Percentiles rank a stretch among this genome's conserved stretches.
These are phyloP conservation scores for Sylvia borin DNA, from an alignment of 2,797 vertebrate species.

Conservation along the genomic window DNA sequence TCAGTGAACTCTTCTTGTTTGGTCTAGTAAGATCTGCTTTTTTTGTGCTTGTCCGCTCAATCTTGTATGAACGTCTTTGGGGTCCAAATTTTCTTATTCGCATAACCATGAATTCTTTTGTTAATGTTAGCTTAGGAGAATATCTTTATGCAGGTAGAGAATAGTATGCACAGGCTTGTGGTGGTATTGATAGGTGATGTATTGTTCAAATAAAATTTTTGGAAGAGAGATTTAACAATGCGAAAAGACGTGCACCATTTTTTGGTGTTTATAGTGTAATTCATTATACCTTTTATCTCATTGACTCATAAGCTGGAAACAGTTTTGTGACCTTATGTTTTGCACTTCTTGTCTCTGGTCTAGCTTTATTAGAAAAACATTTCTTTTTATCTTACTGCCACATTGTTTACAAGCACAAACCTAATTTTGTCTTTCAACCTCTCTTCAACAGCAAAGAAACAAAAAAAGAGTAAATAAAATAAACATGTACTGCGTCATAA, in stretches of 20 bases:
- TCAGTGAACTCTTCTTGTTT: conserved; percentile 56
- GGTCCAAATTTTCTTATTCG: conserved; percentile 39
- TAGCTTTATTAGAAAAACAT: conserved; percentile 76
- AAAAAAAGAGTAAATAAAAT: conserved; percentile 92
- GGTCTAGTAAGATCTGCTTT: conserved; percentile 49
- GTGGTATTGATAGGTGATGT: conserved; percentile 50
- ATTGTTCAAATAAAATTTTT: conserved; percentile 72
- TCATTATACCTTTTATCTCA: conserved; percentile 77
- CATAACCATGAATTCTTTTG: conserved; percentile 1
- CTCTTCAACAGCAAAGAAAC: conserved; percentile 80
- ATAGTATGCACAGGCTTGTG: neutral
- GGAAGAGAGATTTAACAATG: conserved; percentile 68
- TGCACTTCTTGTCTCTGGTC: conserved; percentile 67
- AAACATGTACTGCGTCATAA: conserved; percentile 81
- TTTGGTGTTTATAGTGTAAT: conserved; percentile 73
- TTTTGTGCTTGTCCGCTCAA: conserved; percentile 1
- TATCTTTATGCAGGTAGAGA: neutral
- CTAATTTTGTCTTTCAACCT: conserved; percentile 81
- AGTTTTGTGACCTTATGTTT: conserved; percentile 74
- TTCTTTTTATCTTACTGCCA: conserved; percentile 77
- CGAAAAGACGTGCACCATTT: conserved; percentile 59
- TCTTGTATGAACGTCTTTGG: conserved; percentile 27
- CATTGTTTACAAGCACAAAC: conserved; percentile 77
- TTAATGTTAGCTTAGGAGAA: neutral
- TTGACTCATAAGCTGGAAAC: conserved; percentile 71